Conservation (phyloP, 2,888 invertebrate genomes). For the Catotricha subobsoleta region DNA sequence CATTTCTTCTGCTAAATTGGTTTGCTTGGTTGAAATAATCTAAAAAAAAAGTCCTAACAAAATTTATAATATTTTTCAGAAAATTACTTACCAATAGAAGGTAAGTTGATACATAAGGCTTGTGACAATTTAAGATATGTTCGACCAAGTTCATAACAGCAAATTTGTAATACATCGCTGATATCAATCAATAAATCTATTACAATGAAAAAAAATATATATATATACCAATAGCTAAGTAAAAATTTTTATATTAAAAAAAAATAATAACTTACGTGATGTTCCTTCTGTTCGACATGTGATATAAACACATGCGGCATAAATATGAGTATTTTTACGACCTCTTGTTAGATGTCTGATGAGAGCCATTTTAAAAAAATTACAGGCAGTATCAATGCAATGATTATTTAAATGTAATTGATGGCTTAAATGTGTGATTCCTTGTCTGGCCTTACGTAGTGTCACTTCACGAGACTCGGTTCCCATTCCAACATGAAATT, state of each 20-base stretch:
- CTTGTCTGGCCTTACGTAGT: slow-evolving; percentile 66
- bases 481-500: slow-evolving; percentile 61
- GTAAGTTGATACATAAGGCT: slow-evolving; percentile 77
- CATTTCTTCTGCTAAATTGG: too few species aligned
- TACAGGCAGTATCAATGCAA: slow-evolving; percentile 82
- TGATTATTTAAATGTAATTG: slow-evolving; percentile 78
- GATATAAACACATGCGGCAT: slow-evolving; percentile 94
- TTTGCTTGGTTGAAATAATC: too few species aligned
- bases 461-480: slow-evolving; percentile 89
- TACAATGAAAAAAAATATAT: slow-evolving; percentile 9
- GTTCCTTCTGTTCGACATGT: slow-evolving; percentile 91
- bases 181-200: slow-evolving; percentile 89
- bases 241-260: slow-evolving; percentile 22
- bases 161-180: slow-evolving; percentile 91
- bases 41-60: too few species aligned
- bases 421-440: slow-evolving; percentile 69
- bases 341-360: slow-evolving; percentile 75
- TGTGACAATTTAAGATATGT: slow-evolving; percentile 79
- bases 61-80: too few species aligned
- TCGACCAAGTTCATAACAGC: slow-evolving; percentile 87
- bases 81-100: slow-evolving; percentile 63
- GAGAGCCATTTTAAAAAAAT: slow-evolving; percentile 84
- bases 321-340: slow-evolving; percentile 72
- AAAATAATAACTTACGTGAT: slow-evolving; percentile 51
- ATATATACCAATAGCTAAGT: slow-evolving; percentile 3